Evolutionary conservation across 2,888 invertebrate genomes (phyloP).

Genomic region (Odontothrips loti): DNA sequence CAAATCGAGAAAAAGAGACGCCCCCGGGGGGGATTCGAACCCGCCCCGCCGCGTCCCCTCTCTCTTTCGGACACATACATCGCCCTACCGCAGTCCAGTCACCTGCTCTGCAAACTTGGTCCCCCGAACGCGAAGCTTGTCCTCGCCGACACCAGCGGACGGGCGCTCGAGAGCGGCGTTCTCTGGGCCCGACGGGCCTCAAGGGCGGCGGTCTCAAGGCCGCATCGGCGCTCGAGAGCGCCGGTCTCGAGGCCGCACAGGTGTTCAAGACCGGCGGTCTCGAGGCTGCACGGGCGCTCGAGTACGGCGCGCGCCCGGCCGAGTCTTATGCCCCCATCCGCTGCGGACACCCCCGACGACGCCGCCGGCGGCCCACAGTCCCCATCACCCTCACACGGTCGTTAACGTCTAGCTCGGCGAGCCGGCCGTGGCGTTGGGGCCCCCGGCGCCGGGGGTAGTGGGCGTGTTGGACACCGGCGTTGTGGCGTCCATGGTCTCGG

Average conservation of each 20-base stretch:
- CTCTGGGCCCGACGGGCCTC: too few species aligned
- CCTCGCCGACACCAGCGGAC: not conserved
- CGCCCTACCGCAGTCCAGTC: not conserved
- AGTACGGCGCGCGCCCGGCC: too few species aligned
- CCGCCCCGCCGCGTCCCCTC: constrained; percentile 35
- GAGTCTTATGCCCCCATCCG: too few species aligned
- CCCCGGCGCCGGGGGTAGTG: not conserved
- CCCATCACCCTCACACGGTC: too few species aligned
- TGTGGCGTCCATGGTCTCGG: not conserved
- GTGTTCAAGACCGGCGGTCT: too few species aligned
- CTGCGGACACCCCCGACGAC: too few species aligned
- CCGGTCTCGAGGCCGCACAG: too few species aligned
- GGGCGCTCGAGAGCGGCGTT: too few species aligned
- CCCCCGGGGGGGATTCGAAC: constrained; percentile 46
- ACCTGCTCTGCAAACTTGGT: not conserved
- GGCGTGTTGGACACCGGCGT: not conserved
- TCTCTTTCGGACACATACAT: not conserved
- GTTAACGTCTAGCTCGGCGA: not conserved
- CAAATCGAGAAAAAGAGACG: not conserved
- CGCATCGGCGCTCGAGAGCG: too few species aligned
- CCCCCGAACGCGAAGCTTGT: not conserved
- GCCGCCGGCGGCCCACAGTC: too few species aligned
- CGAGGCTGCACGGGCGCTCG: too few species aligned
- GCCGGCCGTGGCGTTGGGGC: not conserved
- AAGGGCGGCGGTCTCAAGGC: too few species aligned